Conservation (phyloP, 2,113 vertebrate species). For the Amazona guildingii region DNA sequence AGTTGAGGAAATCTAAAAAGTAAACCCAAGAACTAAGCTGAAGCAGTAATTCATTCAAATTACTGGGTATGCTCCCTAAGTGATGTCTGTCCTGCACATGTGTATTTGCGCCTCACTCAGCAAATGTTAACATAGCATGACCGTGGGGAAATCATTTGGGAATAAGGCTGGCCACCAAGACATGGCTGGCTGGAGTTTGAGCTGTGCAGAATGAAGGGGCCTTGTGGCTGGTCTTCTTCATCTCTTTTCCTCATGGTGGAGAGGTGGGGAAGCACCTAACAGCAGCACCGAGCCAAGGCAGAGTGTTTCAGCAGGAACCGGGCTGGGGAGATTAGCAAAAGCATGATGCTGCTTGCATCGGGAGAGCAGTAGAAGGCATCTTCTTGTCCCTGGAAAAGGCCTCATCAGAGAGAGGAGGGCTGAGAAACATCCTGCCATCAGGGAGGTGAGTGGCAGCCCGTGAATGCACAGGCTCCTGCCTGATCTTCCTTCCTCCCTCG, state of each 20-base stretch:
- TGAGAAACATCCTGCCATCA: background rate
- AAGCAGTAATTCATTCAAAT: background rate
- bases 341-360: background rate
- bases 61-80: background rate
- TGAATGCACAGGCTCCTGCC: background rate
- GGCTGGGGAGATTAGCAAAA: background rate
- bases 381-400: accelerated
- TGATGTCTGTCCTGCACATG: background rate
- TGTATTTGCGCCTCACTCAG: background rate
- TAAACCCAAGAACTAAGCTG: background rate
- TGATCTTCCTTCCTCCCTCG: accelerated
- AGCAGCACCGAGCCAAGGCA: background rate
- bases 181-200: background rate
- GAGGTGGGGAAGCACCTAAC: background rate
- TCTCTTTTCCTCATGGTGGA: background rate
- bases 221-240: background rate
- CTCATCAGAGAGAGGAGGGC: background rate
- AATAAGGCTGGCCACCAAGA: background rate
- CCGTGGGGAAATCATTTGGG: accelerated
- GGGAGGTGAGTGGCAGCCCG: accelerated
- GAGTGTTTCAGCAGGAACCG: accelerated
- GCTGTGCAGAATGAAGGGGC: background rate
- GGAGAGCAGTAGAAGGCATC: background rate
- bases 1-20: background rate
- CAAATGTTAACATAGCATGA: background rate